Conservation (phyloP, 2,113 vertebrate species). For the Tragelaphus strepsiceros region DNA sequence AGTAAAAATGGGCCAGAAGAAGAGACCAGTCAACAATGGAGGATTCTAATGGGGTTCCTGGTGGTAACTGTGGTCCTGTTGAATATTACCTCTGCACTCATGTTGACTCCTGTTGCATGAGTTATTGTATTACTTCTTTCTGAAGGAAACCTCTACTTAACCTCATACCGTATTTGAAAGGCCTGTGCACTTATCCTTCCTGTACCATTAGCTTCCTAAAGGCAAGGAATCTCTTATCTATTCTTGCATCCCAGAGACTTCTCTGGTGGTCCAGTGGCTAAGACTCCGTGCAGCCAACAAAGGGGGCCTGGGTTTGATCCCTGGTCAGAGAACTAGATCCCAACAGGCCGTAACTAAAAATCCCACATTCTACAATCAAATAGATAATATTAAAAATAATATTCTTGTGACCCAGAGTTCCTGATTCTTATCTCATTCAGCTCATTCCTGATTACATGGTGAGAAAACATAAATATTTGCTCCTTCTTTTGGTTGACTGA, state of each 20-base stretch:
- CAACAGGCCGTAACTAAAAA: neutral
- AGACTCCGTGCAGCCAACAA: neutral
- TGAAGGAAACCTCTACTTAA: neutral
- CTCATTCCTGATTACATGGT: neutral
- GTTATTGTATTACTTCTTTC: neutral
- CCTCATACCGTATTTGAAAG: neutral
- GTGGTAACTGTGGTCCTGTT: neutral
- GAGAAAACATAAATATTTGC: neutral
- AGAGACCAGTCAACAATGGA: neutral
- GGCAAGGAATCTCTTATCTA: neutral
- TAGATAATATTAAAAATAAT: neutral
- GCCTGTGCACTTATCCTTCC: neutral
- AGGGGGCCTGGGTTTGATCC: neutral
- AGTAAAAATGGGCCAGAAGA: neutral
- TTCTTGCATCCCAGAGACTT: neutral
- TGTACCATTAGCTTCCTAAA: neutral
- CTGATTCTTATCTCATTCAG: neutral
- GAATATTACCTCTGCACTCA: neutral
- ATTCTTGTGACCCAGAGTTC: neutral
- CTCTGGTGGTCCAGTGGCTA: neutral
- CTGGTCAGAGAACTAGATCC: neutral
- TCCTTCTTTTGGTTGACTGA: neutral
- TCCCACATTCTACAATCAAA: neutral
- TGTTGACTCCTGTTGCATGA: too few species aligned
- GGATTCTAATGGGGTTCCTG: neutral